Conservation (phyloP, 2,113 vertebrate genomes). For the Paradoxurus hermaphroditus region DNA sequence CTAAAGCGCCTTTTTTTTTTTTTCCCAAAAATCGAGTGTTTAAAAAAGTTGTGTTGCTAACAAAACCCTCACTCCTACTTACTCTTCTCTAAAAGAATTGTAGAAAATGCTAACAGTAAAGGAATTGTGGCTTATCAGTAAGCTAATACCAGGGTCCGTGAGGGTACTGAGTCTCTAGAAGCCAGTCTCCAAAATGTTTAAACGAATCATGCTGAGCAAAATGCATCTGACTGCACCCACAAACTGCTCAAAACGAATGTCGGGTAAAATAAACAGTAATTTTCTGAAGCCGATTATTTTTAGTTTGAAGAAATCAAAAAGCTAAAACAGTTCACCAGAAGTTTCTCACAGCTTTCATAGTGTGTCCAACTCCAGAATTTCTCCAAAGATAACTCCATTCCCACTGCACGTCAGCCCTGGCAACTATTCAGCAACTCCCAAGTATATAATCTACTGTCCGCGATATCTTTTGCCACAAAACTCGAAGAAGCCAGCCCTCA, state of each 20-base stretch:
- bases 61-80: background rate
- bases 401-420: background rate
- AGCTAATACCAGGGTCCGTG: background rate
- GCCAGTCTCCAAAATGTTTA: background rate
- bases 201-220: conserved; percentile 14
- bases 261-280: background rate
- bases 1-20: background rate
- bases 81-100: background rate
- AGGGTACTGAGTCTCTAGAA: background rate
- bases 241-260: background rate
- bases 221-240: background rate
- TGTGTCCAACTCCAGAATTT: background rate
- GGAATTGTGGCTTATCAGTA: background rate
- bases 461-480: background rate
- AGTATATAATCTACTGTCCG: background rate
- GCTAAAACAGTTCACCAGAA: background rate
- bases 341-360: background rate
- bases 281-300: background rate
- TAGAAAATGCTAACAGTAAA: conserved; percentile 1
- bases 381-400: background rate
- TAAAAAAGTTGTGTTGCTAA: conserved; percentile 1
- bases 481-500: background rate
- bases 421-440: background rate
- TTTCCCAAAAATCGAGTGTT: conserved; percentile 24
- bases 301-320: background rate